A percentile compares a stretch with the other conserved stretches of the same genome.
phyloP scores from a whole-genome alignment of 92 coral and sea anemone genomes.

The Phenganax stokvisi region DNA sequence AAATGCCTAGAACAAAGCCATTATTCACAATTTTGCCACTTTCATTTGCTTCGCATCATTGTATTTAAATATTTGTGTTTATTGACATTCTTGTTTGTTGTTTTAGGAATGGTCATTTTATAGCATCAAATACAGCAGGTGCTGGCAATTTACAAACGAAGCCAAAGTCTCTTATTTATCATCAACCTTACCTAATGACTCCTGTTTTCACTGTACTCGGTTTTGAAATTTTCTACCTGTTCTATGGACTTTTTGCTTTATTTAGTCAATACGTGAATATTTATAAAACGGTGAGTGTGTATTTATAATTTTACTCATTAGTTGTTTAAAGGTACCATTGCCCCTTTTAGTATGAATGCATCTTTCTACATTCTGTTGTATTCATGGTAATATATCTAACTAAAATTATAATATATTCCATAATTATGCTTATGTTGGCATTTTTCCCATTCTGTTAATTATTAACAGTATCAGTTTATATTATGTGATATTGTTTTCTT shows the following conservation, averaged over 20 bases:
- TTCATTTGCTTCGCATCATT: neutral
- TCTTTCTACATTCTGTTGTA: too few species aligned
- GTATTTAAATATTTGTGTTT: neutral
- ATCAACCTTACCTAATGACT: slow-evolving; percentile 68
- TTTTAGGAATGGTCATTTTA: slow-evolving; percentile 31
- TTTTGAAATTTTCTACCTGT: slow-evolving; percentile 67
- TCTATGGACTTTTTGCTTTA: slow-evolving; percentile 71
- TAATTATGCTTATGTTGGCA: too few species aligned
- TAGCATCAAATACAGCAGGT: slow-evolving; percentile 7
- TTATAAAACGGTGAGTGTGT: slow-evolving; percentile 74
- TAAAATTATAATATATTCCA: too few species aligned
- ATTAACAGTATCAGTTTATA: too few species aligned
- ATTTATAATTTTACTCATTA: neutral
- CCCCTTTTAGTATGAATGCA: too few species aligned
- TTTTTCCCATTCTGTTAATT: too few species aligned
- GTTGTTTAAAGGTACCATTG: neutral
- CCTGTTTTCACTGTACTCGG: slow-evolving; percentile 80
- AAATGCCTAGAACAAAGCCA: slow-evolving; percentile 13
- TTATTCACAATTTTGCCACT: slow-evolving; percentile 17
- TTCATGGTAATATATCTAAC: too few species aligned
- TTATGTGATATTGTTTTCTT: too few species aligned
- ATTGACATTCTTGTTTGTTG: neutral
- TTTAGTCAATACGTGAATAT: slow-evolving; percentile 81
- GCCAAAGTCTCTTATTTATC: slow-evolving; percentile 36
- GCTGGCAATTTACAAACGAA: neutral